Evolutionary conservation across 2,113 vertebrate species (phyloP).

Genomic region (Lamprotornis superbus): DNA sequence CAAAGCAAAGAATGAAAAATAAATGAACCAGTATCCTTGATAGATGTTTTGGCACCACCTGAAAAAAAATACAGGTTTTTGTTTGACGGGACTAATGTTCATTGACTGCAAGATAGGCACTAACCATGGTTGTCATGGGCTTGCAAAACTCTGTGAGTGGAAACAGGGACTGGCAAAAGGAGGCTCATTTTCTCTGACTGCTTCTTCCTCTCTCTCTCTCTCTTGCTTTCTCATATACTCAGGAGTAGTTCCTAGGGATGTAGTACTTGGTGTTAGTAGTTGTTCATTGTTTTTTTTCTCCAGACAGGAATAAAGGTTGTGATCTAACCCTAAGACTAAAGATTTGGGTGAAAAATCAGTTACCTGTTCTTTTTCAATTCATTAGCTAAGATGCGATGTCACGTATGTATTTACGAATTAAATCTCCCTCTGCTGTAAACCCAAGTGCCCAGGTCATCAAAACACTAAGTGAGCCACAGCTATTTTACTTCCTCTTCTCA

Average conservation of each 20-base stretch:
- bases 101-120: background rate
- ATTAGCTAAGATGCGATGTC: background rate
- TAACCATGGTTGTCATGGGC: background rate
- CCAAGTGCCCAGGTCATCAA: background rate
- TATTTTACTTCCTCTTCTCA: background rate
- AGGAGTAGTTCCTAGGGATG: background rate
- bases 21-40: background rate
- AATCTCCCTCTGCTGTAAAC: background rate
- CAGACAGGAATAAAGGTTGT: background rate
- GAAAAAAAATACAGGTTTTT: background rate
- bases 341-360: background rate
- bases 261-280: background rate
- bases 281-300: fast-evolving
- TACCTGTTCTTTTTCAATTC: background rate
- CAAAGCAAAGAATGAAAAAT: background rate
- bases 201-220: background rate
- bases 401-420: background rate
- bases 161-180: background rate
- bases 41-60: background rate
- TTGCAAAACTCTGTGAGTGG: background rate
- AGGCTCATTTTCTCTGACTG: background rate
- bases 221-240: background rate
- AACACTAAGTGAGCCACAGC: background rate
- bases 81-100: background rate
- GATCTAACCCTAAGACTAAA: background rate